Base-by-base conservation (phyloP, 2,113 vertebrate species). In the Xiphophorus hellerii region DNA sequence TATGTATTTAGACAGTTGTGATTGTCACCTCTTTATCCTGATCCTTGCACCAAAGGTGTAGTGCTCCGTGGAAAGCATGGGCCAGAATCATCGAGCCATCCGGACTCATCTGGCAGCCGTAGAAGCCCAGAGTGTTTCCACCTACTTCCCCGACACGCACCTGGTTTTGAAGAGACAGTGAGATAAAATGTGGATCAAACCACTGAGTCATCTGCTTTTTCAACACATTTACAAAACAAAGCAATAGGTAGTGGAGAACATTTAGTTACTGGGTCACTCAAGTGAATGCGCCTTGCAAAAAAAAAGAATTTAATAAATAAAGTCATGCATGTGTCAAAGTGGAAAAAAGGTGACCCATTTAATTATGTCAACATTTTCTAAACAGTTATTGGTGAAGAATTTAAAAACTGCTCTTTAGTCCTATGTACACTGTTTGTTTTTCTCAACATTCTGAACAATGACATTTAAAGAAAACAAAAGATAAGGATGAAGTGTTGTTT, bases 131-230 rank as follows among this genome's bases (percentile, higher is more conserved):
- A 0, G 97, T 99, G 91, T 98, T 99, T 82, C 98, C 97, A 83
- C 98, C 98, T 12, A 99, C 97, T 94, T 99, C 98, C 70, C 98
- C 98, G 10, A 99, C 96, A 54, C 97, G 97, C 67, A 99, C 96
- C 98, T 99, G 91, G 68, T 1, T 31, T 62, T 30, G 33, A 51
- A 84, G 14, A 62, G 7, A 31, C 27, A 31, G 28, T 1, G 28
- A 28, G 28, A 48, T 51, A 60, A 60, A 39, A 14, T 22, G 29
- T 11, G 15, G 30, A 80, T 68, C 48, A 54, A 58, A 63, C 11
- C 14, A 54, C 65, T 8, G 27, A 22, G 58, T 65, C 28, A n/a
- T 65, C 27, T 64, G 60, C 61, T 31, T 82, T 62, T 80, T 61
- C 20, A 73, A 68, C 17, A 78, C n/a, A 30, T 27, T 54, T 1